These are phyloP conservation scores for Aramus guarauna DNA, from an alignment of 2,113 vertebrate species.

Conservation along the genomic window DNA sequence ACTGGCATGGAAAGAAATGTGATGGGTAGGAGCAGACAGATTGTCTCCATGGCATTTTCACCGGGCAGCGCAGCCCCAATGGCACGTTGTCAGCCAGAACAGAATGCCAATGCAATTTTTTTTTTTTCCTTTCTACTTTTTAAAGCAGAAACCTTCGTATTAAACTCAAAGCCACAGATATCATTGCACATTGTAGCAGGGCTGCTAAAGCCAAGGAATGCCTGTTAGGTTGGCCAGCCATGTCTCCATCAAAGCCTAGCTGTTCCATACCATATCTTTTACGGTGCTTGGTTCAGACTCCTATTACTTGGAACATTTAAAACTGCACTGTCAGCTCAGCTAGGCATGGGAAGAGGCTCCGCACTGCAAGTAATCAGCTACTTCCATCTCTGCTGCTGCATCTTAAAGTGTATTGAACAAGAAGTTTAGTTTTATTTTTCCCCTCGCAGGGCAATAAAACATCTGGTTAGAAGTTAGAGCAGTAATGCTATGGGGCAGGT, in stretches of 20 bases:
- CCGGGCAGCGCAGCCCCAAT: rapidly evolving
- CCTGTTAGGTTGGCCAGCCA: background rate
- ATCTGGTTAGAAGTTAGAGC: background rate
- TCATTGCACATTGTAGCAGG: background rate
- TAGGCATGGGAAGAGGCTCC: background rate
- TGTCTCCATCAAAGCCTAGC: background rate
- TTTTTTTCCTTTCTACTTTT: background rate
- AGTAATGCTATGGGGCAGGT: background rate
- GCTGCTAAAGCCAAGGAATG: slow-evolving; percentile 8
- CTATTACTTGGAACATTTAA: background rate
- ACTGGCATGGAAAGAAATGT: background rate
- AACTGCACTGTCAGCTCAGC: background rate
- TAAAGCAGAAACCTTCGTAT: background rate
- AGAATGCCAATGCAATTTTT: background rate
- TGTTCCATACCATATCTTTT: background rate
- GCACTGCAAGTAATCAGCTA: background rate
- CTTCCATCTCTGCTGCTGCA: background rate
- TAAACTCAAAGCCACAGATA: background rate
- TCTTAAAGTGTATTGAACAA: background rate
- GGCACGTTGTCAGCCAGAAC: rapidly evolving
- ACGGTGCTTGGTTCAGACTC: background rate
- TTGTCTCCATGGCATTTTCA: slow-evolving; percentile 1
- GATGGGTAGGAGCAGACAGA: slow-evolving; percentile 25
- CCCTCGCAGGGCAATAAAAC: background rate
- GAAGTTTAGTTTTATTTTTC: background rate